Conservation (phyloP, 2,797 vertebrate genomes). For the Linurgus olivaceus region DNA sequence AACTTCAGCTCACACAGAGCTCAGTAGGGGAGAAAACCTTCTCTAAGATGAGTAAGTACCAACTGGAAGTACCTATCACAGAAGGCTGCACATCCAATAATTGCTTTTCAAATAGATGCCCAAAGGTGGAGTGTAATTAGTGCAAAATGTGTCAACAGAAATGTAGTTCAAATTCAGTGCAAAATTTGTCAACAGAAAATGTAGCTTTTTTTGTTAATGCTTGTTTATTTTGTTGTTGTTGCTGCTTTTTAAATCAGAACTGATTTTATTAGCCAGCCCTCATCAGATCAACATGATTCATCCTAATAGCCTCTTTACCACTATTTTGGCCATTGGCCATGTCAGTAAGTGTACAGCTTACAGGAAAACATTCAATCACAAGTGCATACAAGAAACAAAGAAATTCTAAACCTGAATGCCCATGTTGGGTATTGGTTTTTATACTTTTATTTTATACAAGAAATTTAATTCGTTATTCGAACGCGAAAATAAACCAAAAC, state of each 20-base stretch:
- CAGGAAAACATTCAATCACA: background rate
- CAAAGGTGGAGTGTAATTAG: background rate
- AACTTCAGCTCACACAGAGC: background rate
- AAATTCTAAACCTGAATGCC: background rate
- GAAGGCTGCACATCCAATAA: background rate
- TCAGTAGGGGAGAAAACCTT: background rate
- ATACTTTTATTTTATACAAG: background rate
- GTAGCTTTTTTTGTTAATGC: background rate
- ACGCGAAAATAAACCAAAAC: background rate
- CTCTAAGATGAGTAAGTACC: background rate
- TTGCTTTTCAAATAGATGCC: background rate
- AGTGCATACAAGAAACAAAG: background rate
- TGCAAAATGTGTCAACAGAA: background rate
- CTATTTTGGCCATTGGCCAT: background rate
- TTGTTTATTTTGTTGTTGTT: background rate
- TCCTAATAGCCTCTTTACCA: background rate
- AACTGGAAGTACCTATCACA: background rate
- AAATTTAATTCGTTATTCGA: background rate
- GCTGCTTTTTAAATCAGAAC: background rate
- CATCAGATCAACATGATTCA: fast-evolving
- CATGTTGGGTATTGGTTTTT: background rate
- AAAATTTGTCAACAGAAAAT: background rate
- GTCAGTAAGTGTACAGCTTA: background rate
- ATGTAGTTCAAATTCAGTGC: background rate
- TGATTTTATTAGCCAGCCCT: background rate